A percentile compares a stretch with the other conserved stretches of the same genome.
Evolutionary conservation across 2,888 invertebrate genomes (phyloP).

Genomic region (Drosophila mulleri): DNA sequence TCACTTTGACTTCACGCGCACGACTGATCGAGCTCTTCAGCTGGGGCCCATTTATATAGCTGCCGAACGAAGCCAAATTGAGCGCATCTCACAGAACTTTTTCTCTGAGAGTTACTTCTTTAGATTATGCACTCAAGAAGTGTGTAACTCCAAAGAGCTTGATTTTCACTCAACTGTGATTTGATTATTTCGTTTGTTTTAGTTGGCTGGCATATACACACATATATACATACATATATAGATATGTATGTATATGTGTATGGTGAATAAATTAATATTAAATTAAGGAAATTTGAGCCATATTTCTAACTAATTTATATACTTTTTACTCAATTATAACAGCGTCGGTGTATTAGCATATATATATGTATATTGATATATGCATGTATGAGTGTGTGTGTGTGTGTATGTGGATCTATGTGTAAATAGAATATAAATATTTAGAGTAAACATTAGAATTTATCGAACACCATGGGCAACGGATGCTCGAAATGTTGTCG

Average conservation of each 20-base stretch:
- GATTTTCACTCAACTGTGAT: too few relatives aligned
- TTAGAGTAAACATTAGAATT: constrained; percentile 39
- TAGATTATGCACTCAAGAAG: not conserved
- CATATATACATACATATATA: too few relatives aligned
- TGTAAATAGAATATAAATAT: constrained; percentile 45
- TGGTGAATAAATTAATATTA: too few relatives aligned
- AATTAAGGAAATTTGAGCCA: too few relatives aligned
- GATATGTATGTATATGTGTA: too few relatives aligned
- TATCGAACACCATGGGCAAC: constrained; percentile 82
- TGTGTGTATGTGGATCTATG: constrained; percentile 9
- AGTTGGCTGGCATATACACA: not conserved
- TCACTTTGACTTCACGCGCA: not conserved
- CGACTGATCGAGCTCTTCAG: not conserved
- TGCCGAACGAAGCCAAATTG: not conserved
- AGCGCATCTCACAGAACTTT: not conserved
- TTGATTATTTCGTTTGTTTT: not conserved
- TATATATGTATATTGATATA: not conserved
- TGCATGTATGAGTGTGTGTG: not conserved
- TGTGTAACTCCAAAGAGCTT: too few relatives aligned
- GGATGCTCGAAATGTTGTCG: constrained; percentile 84
- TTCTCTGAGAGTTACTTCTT: not conserved
- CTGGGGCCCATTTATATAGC: not conserved
- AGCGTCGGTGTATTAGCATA: constrained; percentile 21
- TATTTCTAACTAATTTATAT: constrained; percentile 9
- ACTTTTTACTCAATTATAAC: constrained; percentile 17